Conservation (phyloP, 2,113 vertebrate species). For the Gopherus flavomarginatus region DNA sequence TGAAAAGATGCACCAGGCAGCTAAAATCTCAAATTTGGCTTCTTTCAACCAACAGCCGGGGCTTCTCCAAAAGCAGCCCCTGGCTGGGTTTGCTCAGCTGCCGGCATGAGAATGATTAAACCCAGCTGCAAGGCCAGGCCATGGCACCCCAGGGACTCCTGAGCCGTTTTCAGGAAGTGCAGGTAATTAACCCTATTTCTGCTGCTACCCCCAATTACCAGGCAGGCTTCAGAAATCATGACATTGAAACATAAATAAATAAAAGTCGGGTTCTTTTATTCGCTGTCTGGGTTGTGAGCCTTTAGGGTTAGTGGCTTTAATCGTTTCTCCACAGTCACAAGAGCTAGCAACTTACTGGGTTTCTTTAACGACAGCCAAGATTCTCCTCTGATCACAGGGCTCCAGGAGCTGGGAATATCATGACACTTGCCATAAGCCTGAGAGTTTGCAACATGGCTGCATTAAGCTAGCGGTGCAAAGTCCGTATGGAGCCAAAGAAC, state of each 20-base stretch:
- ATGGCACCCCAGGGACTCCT: not conserved
- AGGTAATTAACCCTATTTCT: not conserved
- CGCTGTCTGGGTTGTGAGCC: not conserved
- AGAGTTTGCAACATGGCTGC: not conserved
- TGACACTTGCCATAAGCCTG: not conserved
- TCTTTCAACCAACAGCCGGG: not conserved
- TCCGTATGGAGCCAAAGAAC: not conserved
- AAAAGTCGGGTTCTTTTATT: not conserved
- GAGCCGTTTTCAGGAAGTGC: not conserved
- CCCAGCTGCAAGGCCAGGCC: not conserved
- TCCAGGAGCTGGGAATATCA: not conserved
- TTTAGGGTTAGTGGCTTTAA: not conserved
- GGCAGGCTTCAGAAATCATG: not conserved
- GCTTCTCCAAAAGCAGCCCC: too few relatives aligned
- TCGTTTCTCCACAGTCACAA: not conserved
- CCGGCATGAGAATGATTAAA: too few relatives aligned
- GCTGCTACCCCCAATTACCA: not conserved
- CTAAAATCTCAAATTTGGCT: not conserved
- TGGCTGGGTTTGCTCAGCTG: too few relatives aligned
- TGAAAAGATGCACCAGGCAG: not conserved
- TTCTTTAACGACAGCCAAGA: too few relatives aligned
- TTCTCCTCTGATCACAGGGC: not conserved
- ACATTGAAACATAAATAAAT: not conserved
- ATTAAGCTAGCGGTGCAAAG: not conserved
- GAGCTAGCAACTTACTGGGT: not conserved